A percentile compares a stretch with the other conserved stretches of the same genome.
Conservation (phyloP, 1,140 invertebrate genomes). For the Microvelia longipes region DNA sequence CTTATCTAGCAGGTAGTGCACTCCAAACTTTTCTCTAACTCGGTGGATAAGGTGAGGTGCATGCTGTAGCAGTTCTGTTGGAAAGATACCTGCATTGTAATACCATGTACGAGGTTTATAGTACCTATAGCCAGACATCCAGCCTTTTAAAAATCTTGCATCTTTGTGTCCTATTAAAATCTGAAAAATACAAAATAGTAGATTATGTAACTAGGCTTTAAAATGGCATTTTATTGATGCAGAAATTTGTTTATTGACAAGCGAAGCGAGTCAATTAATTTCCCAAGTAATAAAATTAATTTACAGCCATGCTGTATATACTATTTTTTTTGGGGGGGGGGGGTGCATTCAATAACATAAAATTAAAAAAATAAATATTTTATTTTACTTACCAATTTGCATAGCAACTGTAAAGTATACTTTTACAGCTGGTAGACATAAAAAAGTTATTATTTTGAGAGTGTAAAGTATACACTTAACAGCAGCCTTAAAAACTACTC, state of each 20-base stretch:
- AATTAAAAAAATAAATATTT: neutral
- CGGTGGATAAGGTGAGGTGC: constrained; percentile 22
- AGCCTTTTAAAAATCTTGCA: constrained; percentile 25
- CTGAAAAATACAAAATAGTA: constrained; percentile 17
- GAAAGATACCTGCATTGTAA: constrained; percentile 27
- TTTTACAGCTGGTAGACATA: neutral
- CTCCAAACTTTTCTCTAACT: constrained; percentile 23
- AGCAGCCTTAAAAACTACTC: neutral
- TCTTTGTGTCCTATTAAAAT: constrained; percentile 27
- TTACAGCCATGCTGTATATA: too few species aligned
- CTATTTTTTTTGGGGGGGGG: too few species aligned
- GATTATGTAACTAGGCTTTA: too few species aligned
- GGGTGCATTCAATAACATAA: neutral
- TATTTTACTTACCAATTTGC: too few species aligned
- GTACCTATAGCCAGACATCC: constrained; percentile 24
- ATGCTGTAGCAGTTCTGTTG: constrained; percentile 21
- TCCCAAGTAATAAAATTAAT: neutral
- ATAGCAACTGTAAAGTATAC: neutral
- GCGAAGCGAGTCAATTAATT: too few species aligned
- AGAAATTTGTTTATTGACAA: too few species aligned
- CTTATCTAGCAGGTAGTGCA: constrained; percentile 21
- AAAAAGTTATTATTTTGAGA: neutral
- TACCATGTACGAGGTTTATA: constrained; percentile 26
- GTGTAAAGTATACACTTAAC: neutral
- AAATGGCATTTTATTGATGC: too few species aligned